These are phyloP conservation scores for Prinia subflava DNA, from an alignment of 2,113 vertebrate species.

Conservation along the genomic window DNA sequence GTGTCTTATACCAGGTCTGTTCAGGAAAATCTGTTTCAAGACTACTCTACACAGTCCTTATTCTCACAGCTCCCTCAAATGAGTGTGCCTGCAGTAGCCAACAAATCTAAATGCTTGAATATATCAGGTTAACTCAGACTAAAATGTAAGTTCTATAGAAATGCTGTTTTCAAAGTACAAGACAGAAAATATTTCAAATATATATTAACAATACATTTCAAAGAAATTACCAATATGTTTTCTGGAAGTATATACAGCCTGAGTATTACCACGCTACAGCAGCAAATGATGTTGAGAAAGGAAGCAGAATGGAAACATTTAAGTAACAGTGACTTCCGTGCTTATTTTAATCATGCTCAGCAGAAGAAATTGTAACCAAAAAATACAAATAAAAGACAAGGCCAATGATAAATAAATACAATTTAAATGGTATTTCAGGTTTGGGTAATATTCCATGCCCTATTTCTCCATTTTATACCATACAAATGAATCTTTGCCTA, in stretches of 20 bases:
- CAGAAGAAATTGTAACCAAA: neutral
- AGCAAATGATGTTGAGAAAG: neutral
- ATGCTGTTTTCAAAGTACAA: neutral
- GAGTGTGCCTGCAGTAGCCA: neutral
- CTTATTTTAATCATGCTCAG: neutral
- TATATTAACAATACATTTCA: neutral
- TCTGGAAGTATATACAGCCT: neutral
- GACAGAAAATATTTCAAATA: neutral
- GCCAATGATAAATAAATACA: neutral
- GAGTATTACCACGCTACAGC: rapidly evolving
- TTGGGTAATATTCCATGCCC: neutral
- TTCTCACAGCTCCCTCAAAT: neutral
- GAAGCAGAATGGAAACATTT: neutral
- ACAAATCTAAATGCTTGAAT: neutral
- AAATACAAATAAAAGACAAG: neutral
- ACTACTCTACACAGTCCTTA: neutral
- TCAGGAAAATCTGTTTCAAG: neutral
- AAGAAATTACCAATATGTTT: neutral
- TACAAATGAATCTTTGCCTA: neutral
- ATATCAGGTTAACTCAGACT: neutral
- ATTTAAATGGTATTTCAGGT: neutral
- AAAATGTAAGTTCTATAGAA: neutral
- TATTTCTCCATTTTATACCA: neutral
- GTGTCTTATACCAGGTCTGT: neutral
- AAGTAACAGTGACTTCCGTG: neutral